Evolutionary conservation across 2,888 invertebrate species (phyloP).

Genomic region (Boloria selene): DNA sequence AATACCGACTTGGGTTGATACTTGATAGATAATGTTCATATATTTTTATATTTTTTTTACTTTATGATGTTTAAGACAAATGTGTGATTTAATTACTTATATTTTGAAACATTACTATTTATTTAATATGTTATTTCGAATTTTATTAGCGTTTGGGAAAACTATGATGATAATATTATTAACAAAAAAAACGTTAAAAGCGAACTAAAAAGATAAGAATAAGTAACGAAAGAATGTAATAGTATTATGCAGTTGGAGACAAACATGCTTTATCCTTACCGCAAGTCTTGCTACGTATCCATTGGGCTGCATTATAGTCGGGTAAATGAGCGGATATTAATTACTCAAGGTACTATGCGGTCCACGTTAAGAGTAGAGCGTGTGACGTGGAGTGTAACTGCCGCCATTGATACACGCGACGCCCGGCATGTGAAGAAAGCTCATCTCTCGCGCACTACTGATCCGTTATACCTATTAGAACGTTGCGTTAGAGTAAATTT

Average conservation of each 20-base stretch:
- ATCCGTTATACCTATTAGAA: constrained; percentile 31
- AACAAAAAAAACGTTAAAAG: too few species aligned
- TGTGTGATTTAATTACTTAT: too few species aligned
- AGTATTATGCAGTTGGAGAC: too few species aligned
- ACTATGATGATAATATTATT: too few species aligned
- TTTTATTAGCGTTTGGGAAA: too few species aligned
- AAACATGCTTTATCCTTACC: too few species aligned
- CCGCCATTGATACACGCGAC: constrained; percentile 62
- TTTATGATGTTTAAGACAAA: too few species aligned
- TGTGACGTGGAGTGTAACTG: constrained; percentile 73
- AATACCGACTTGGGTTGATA: neutral
- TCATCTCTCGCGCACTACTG: constrained; percentile 46
- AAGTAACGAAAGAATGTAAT: too few species aligned
- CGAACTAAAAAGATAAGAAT: too few species aligned
- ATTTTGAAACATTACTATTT: neutral
- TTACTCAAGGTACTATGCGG: constrained; percentile 8
- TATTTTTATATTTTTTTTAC: too few species aligned
- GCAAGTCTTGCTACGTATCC: too few species aligned
- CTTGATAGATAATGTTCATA: neutral
- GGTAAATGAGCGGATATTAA: constrained; percentile 1
- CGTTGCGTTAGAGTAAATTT: neutral
- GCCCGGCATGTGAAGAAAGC: constrained; percentile 73
- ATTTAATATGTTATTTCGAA: neutral
- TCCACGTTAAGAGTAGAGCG: constrained; percentile 31
- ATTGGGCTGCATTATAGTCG: neutral